phyloP scores from a whole-genome alignment of 2,888 invertebrate species.

The Oxytorus armatus region DNA sequence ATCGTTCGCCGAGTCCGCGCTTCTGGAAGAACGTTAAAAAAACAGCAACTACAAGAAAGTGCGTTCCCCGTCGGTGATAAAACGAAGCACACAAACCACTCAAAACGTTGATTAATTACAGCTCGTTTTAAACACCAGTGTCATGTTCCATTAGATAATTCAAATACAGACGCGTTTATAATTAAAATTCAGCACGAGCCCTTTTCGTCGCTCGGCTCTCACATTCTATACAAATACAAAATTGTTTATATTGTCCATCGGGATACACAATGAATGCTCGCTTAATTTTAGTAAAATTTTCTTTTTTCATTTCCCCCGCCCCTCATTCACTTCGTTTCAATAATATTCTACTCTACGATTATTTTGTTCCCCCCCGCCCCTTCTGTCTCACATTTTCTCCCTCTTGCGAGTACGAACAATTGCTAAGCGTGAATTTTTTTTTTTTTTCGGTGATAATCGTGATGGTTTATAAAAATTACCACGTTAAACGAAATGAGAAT shows the following conservation, averaged over 20 bases:
- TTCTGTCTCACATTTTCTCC: conserved; percentile 39
- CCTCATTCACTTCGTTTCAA: conserved; percentile 68
- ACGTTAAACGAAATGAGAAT: conserved; percentile 63
- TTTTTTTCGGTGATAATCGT: conserved; percentile 47
- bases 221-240: conserved; percentile 82
- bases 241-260: conserved; percentile 82
- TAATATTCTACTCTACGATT: conserved; percentile 74
- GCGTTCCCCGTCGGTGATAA: conserved; percentile 61
- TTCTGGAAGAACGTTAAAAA: conserved; percentile 68
- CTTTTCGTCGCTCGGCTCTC: conserved; percentile 52
- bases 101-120: conserved; percentile 64
- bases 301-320: conserved; percentile 42
- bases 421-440: conserved; percentile 60
- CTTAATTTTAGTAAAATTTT: conserved; percentile 73
- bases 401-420: conserved; percentile 63
- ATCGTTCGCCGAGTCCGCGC: conserved; percentile 34
- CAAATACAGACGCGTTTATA: conserved; percentile 60
- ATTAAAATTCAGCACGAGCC: conserved; percentile 57
- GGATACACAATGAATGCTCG: conserved; percentile 77
- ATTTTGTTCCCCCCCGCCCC: conserved; percentile 39
- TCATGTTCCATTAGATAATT: conserved; percentile 53
- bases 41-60: conserved; percentile 18
- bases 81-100: conserved; percentile 63
- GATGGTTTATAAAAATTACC: conserved; percentile 63
- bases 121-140: conserved; percentile 46